Evolutionary conservation across 2,113 vertebrate genomes (phyloP).

Genomic region (Prinia subflava): DNA sequence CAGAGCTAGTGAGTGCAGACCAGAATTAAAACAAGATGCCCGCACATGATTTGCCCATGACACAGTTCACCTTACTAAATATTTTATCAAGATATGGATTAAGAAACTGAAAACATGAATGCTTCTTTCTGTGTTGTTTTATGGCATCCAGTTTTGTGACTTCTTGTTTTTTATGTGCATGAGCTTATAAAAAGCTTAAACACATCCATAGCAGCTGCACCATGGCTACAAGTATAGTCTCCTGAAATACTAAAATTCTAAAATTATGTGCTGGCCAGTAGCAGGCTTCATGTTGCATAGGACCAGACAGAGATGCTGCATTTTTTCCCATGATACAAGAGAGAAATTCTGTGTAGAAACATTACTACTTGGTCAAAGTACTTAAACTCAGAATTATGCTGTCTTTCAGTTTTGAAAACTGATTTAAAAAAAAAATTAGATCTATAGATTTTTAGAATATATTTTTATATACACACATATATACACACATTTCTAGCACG

Average conservation of each 20-base stretch:
- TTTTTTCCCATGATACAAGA: not conserved
- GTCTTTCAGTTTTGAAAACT: not conserved
- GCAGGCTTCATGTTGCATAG: not conserved
- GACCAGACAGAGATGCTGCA: not conserved
- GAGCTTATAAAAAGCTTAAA: not conserved
- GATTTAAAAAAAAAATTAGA: not conserved
- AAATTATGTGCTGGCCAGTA: not conserved
- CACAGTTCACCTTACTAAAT: constrained; percentile 43
- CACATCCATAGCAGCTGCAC: not conserved
- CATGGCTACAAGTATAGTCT: not conserved
- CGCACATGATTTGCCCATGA: not conserved
- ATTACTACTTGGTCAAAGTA: not conserved
- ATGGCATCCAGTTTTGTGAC: not conserved
- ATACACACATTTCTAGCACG: not conserved
- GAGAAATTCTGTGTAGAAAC: not conserved
- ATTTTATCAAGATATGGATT: constrained; percentile 1
- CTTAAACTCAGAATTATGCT: not conserved
- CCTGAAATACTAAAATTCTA: not conserved
- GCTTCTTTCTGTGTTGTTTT: not conserved
- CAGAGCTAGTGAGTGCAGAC: not conserved
- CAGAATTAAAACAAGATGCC: constrained; percentile 62
- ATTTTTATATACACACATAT: not conserved
- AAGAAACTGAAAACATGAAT: constrained; percentile 7
- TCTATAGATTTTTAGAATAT: not conserved
- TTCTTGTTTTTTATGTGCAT: not conserved